Conservation (phyloP, 1,140 invertebrate species). For the Tetranychus urticae region DNA sequence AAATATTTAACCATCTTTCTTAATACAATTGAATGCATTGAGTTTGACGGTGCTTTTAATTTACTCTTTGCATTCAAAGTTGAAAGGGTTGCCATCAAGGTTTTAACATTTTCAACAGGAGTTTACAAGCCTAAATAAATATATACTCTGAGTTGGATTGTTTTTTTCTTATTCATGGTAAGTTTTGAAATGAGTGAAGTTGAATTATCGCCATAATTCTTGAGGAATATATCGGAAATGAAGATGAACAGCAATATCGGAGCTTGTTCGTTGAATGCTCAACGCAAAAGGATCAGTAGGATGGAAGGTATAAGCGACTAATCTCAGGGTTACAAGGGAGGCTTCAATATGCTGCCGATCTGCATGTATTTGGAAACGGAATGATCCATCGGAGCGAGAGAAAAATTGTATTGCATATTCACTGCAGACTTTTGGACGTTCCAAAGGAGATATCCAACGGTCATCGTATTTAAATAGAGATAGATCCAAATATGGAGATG, state of each 20-base stretch:
- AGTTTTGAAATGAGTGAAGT: too few species aligned
- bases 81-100: too few species aligned
- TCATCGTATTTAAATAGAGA: slow-evolving; percentile 86
- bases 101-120: too few species aligned
- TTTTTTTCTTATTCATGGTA: too few species aligned
- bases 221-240: slow-evolving; percentile 37
- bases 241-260: slow-evolving; percentile 90
- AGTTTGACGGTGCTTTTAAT: too few species aligned
- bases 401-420: slow-evolving; percentile 87
- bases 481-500: slow-evolving; percentile 75
- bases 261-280: slow-evolving; percentile 75
- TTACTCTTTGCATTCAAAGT: too few species aligned
- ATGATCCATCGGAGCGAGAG: slow-evolving; percentile 55
- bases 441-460: slow-evolving; percentile 83
- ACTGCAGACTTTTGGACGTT: slow-evolving; percentile 74
- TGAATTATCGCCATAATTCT: neutral
- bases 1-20: too few species aligned
- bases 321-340: slow-evolving; percentile 34
- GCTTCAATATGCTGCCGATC: slow-evolving; percentile 37
- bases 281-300: slow-evolving; percentile 87
- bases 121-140: too few species aligned
- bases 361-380: slow-evolving; percentile 70
- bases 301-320: slow-evolving; percentile 96
- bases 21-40: too few species aligned
- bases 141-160: too few species aligned